phyloP scores from a whole-genome alignment of 2,113 vertebrate species.

The Taurulus bubalis region DNA sequence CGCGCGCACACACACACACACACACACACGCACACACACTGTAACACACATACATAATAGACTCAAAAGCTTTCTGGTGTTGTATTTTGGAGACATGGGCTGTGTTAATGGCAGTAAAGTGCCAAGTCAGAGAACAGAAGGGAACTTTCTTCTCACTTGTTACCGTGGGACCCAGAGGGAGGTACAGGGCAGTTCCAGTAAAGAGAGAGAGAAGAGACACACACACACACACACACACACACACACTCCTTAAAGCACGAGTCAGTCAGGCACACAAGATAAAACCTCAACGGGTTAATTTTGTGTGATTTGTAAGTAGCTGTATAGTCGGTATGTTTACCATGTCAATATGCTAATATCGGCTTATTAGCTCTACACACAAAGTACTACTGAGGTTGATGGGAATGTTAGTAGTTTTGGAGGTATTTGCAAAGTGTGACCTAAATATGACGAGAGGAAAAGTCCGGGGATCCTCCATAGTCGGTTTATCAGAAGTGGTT shows the following conservation, averaged over 20 bases:
- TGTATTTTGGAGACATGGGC: slow-evolving; percentile 51
- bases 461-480: background rate
- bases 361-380: background rate
- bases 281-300: slow-evolving; percentile 41
- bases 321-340: background rate
- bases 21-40: slow-evolving; percentile 6
- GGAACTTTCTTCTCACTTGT: slow-evolving; percentile 62
- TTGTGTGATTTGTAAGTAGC: slow-evolving; percentile 36
- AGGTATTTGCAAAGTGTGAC: background rate
- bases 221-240: slow-evolving; percentile 30
- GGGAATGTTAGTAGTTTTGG: background rate
- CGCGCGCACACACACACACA: background rate
- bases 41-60: slow-evolving; percentile 9
- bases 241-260: slow-evolving; percentile 58
- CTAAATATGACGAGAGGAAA: background rate
- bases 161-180: slow-evolving; percentile 54
- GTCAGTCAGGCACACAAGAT: slow-evolving; percentile 61
- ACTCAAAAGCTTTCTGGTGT: slow-evolving; percentile 72
- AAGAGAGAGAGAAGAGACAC: slow-evolving; percentile 34
- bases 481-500: too few species aligned
- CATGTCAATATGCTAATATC: background rate
- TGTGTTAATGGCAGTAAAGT: slow-evolving; percentile 73
- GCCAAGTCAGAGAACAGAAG: slow-evolving; percentile 62
- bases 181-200: slow-evolving; percentile 55
- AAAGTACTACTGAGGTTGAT: background rate